Evolutionary conservation across 2,888 invertebrate species (phyloP), one percentile per base, ranked within the genome.

Genomic region (Gisinianus flammeolus): DNA sequence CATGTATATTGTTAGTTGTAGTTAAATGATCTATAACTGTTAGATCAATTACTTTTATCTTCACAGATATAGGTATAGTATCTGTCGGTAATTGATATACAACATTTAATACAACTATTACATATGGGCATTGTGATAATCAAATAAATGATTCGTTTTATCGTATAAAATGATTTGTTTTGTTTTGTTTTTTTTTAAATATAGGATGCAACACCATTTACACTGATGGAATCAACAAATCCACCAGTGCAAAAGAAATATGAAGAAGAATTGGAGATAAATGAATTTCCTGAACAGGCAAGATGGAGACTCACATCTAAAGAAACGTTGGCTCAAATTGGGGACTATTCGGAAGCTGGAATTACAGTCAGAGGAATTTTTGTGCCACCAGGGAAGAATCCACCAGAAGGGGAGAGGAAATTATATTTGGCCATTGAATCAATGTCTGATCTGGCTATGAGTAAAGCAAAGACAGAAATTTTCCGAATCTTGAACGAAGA

Each of bases 271-370:
- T 89, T 99, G 84, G 99, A 99, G 89, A 99, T 99, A 86, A 99
- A 99, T 87, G 99, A 99, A 88, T 99, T 99, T 89, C 99, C 99
- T 33, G 99, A 99, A 86, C 98, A 98, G 87, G 98, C 98, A 0
- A 90, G 99, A 79, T 99, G 97, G 97, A 91, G 97, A 83, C 97
- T 99, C 78, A 99, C 98, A 5, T 87, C 87, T 16, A 89, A 94
- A 92, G 99, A 99, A 89, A 97, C 98, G 5, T 88, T 99, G 83
- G 97, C 97, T 0, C 95, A 98, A 86, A 98, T 99, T 85, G 96
- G 97, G 70, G 99, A 99, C 87, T 98, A 98, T 88, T 98, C 98
- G 0, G 99, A 99, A 87, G 99, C 98, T 0, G 99, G 99, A 54
- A 94, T 99, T 81, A 98, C 98, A 0, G 99, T 99, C 0, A 91